Percentiles rank a stretch among this genome's conserved stretches.
Conservation (phyloP, 2,113 vertebrate genomes). For the Noctilio leporinus region DNA sequence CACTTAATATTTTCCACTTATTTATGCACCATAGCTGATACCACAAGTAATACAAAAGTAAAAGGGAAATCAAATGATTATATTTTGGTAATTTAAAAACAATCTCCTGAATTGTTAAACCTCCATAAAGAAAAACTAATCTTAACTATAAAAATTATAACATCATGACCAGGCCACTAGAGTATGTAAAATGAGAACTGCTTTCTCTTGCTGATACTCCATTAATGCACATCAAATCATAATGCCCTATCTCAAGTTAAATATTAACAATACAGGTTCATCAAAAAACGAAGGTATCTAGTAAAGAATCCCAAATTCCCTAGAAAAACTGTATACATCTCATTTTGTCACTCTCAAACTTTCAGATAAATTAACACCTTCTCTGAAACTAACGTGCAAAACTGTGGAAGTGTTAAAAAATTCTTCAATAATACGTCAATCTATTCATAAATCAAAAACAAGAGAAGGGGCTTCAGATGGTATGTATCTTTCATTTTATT, state of each 20-base stretch:
- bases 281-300: constrained; percentile 16
- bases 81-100: constrained; percentile 35
- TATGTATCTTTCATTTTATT: constrained; percentile 61
- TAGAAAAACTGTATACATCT: constrained; percentile 45
- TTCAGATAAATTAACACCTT: constrained; percentile 43
- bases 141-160: constrained; percentile 17
- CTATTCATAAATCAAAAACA: constrained; percentile 54
- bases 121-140: constrained; percentile 9
- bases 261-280: not conserved
- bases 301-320: not conserved
- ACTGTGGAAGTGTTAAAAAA: constrained; percentile 57
- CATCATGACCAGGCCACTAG: constrained; percentile 39
- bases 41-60: constrained; percentile 3
- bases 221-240: not conserved
- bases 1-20: not conserved
- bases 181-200: constrained; percentile 57
- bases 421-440: constrained; percentile 47
- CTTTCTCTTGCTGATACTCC: no score
- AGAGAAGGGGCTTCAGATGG: constrained; percentile 32
- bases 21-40: constrained; percentile 7
- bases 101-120: not conserved
- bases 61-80: constrained; percentile 26
- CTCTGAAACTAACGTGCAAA: constrained; percentile 56
- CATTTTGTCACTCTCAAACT: constrained; percentile 52
- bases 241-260: not conserved